These are phyloP conservation scores for Lepus townsendii DNA, from an alignment of 2,797 vertebrate species.

Conservation along the genomic window DNA sequence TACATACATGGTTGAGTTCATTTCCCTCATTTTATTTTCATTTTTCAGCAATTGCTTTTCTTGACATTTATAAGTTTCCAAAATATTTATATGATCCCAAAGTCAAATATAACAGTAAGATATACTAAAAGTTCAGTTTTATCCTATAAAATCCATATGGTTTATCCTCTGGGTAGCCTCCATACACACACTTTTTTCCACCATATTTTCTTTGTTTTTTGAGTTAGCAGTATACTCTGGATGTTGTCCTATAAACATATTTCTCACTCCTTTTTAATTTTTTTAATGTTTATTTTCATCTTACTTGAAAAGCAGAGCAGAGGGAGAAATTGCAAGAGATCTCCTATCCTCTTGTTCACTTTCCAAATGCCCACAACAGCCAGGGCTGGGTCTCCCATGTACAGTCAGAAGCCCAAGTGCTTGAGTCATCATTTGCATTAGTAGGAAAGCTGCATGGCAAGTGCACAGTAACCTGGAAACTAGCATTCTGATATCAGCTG, in stretches of 20 bases:
- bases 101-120: constrained; percentile 11
- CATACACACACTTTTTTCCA: neutral
- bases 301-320: too few relatives aligned
- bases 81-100: constrained; percentile 29
- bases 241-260: neutral
- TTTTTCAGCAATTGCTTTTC: constrained; percentile 20
- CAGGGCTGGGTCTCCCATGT: too few relatives aligned
- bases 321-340: too few relatives aligned
- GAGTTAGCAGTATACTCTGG: neutral
- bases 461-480: too few relatives aligned
- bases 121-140: constrained; percentile 1
- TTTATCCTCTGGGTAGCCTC: neutral
- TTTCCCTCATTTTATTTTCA: constrained; percentile 43
- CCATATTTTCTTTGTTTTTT: neutral
- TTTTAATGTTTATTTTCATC: neutral
- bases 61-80: neutral
- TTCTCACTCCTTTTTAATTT: constrained; percentile 14
- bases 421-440: too few relatives aligned
- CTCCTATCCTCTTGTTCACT: too few relatives aligned
- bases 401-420: too few relatives aligned
- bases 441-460: too few relatives aligned
- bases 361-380: too few relatives aligned
- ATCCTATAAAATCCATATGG: neutral
- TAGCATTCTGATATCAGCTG: too few relatives aligned
- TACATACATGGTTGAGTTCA: neutral